Evolutionary conservation across 1,140 invertebrate species (phyloP), one percentile per base, ranked within the genome.

Genomic region (Bombus superbus): DNA sequence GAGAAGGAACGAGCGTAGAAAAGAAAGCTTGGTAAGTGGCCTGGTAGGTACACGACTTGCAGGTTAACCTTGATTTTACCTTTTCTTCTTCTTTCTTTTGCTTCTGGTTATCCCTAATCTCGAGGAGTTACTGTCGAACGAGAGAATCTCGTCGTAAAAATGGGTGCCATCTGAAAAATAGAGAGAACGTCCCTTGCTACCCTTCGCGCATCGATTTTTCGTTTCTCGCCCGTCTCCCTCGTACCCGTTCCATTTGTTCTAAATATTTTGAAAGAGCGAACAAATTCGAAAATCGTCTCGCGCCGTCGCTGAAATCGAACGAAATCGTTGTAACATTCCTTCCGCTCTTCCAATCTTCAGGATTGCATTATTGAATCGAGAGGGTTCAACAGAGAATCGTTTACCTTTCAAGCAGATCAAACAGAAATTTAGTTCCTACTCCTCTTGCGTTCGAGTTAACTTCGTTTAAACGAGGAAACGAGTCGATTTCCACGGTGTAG

Each of bases 21-120:
- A 81, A 80, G 81, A 84, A 86, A 86, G 74, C 47, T 75, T 53
- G 80, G 64, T 83, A 78, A 86, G 72, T 64, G 88, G 78, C 38
- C 68, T 62, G 80, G 86, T 86, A 89, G 68, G 72, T 78, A 89
- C 88, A 86, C 85, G 81, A 76, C 84, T 89, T 68, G 64, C 62
- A 64, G 77, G 88, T 89, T 89, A 89, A 89, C 82, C 88, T 81
- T 89, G 84, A 89, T 84, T 89, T 71, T 42, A 68, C 79, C 53
- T 83, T 76, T 72, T 42, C 77, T 38, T 83, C 80, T 47, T 53
- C 81, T 78, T 69, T 66, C 79, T 79, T 79, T 79, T 68, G 74
- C 44, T 68, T 75, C 57, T 85, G 77, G 76, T 38, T 47, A 28
- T 72, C 47, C 44, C 72, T 64, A 59, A 80, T 77, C 62, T 80